These are phyloP conservation scores for Drosophila trichaetosa DNA, from an alignment of 2,888 invertebrate species.

Conservation along the genomic window DNA sequence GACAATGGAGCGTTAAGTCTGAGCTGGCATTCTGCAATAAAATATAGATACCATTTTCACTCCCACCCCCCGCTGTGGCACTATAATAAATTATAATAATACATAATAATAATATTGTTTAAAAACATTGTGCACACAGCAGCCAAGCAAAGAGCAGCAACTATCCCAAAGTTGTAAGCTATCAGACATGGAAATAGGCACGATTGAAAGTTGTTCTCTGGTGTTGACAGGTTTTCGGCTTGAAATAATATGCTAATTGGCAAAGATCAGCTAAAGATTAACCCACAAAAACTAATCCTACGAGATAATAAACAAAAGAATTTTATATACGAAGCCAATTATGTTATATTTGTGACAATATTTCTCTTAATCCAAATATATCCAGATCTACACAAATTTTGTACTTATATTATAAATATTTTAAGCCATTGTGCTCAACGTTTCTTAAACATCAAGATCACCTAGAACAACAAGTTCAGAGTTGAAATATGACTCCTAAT, in stretches of 20 bases:
- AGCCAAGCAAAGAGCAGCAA: constrained; percentile 2
- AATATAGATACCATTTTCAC: constrained; percentile 15
- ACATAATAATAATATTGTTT: constrained; percentile 20
- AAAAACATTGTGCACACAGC: constrained; percentile 23
- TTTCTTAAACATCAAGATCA: background rate
- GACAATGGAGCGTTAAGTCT: constrained; percentile 44
- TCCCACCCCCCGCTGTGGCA: constrained; percentile 3
- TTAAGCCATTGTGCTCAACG: background rate
- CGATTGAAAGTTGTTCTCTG: constrained; percentile 4
- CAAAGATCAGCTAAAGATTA: background rate
- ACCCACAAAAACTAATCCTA: background rate
- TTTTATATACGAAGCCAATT: background rate
- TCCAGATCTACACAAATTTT: too few species aligned
- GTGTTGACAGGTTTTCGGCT: constrained; percentile 6
- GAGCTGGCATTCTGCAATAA: constrained; percentile 37
- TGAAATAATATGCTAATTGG: constrained; percentile 8
- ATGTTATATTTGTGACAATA: background rate
- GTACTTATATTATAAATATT: background rate
- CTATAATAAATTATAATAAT: constrained; percentile 9
- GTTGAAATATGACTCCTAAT: background rate
- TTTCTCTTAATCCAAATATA: background rate
- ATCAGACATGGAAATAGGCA: constrained; percentile 3
- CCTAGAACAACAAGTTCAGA: background rate
- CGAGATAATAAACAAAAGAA: background rate
- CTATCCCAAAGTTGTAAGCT: background rate